phyloP scores from a whole-genome alignment of 1,140 invertebrate species.

The Caenorhabditis tropicalis region DNA sequence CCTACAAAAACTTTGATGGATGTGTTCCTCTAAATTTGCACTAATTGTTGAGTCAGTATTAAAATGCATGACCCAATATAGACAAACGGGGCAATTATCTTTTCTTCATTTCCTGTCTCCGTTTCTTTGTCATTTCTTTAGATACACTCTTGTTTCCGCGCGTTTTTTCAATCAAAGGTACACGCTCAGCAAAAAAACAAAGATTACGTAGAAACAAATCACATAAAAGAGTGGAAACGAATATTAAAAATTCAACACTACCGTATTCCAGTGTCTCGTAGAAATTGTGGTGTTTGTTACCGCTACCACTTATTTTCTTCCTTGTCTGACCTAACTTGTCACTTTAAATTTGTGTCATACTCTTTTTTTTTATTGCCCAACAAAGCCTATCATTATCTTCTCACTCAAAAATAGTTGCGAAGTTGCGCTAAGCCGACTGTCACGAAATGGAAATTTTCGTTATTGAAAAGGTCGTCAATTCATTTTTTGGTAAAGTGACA shows the following conservation, averaged over 20 bases:
- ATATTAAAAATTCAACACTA: not conserved
- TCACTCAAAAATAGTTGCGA: slow-evolving; percentile 23
- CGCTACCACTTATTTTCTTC: not conserved
- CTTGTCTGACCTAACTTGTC: not conserved
- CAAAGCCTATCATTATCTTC: slow-evolving; percentile 32
- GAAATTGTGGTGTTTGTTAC: not conserved
- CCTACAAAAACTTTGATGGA: too few species aligned
- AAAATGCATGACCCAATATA: slow-evolving; percentile 27
- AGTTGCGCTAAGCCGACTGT: not conserved
- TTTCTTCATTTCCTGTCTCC: not conserved
- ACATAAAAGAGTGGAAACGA: not conserved
- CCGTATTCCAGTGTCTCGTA: not conserved
- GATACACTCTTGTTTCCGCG: not conserved
- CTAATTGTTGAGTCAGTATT: slow-evolving; percentile 7
- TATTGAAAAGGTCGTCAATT: slow-evolving; percentile 37
- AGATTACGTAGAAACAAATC: not conserved
- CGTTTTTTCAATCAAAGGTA: not conserved
- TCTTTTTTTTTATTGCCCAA: not conserved
- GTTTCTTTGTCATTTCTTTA: not conserved
- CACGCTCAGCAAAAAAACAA: not conserved
- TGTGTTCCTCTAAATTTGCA: not conserved
- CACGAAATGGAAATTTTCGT: not conserved
- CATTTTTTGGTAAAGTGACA: slow-evolving; percentile 10
- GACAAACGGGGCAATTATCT: slow-evolving; percentile 8
- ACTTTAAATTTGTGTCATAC: slow-evolving; percentile 8